Conservation (phyloP, 1,140 invertebrate genomes). For the Pseudobourletiella spinata region DNA sequence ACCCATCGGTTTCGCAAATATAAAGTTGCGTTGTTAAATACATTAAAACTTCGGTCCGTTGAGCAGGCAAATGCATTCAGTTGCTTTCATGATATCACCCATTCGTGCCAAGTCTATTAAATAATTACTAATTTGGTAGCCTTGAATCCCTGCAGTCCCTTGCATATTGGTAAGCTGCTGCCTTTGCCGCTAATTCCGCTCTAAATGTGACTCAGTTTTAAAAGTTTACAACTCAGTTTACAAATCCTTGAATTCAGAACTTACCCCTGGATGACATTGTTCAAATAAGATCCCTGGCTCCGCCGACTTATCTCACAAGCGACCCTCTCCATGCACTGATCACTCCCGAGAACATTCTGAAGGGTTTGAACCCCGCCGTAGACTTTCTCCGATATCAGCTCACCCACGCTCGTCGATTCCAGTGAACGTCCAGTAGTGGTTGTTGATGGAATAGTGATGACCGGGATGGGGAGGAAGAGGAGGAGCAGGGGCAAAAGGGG, state of each 20-base stretch:
- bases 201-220: too few species aligned
- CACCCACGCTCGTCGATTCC: constrained; percentile 5
- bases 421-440: constrained; percentile 7
- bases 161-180: too few species aligned
- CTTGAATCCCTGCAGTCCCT: too few species aligned
- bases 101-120: too few species aligned
- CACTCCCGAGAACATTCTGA: constrained; percentile 32
- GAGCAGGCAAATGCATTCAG: too few species aligned
- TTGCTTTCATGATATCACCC: too few species aligned
- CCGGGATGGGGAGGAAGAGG: constrained; percentile 33
- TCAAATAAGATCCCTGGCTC: constrained; percentile 25
- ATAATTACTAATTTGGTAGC: too few species aligned
- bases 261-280: constrained; percentile 33
- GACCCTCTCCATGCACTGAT: constrained; percentile 32
- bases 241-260: not conserved
- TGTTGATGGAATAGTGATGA: constrained; percentile 21
- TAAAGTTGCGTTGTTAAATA: too few species aligned
- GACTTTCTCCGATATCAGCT: constrained; percentile 22
- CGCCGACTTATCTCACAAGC: constrained; percentile 30
- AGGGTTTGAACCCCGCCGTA: constrained; percentile 26
- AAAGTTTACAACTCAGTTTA: too few species aligned
- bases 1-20: not conserved
- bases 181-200: too few species aligned
- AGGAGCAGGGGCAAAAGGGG: constrained; percentile 26
- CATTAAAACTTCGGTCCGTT: too few species aligned